Evolutionary conservation across 2,888 invertebrate species (phyloP), one percentile per base, ranked within the genome.

Genomic region (Nemurella pictetii): DNA sequence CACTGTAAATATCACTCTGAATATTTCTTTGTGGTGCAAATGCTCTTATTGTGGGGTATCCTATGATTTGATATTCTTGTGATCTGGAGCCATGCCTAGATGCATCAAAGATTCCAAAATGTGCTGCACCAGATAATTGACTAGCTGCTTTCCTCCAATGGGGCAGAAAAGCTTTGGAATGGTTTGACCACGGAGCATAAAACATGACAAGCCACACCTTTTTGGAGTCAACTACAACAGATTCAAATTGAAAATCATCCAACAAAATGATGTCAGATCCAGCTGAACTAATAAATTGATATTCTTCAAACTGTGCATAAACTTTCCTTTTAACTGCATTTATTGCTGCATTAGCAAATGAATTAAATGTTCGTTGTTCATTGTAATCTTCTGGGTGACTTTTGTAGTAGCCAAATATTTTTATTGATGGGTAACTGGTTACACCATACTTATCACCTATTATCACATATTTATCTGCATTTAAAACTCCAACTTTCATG

Each of bases 131-230:
- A 91, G 98, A 98, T 27, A 99, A 93, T 90, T 98, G 95, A 5
- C 95, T 92, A 26, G 99, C 99, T 0, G 99, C 99, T 89, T 95
- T 94, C 20, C 96, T 96, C 99, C 99, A 99, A 87, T 98, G 96
- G 0, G 99, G 99, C 84, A 96, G 98, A 84, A 99, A 92, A 89
- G 95, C 97, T 91, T 99, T 98, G 91, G 98, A 98, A 90, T 98
- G 98, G 4, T 98, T 98, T 90, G 98, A 98, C 96, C 98, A 98
- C 0, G 97, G 97, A 5, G 99, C 99, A 90, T 94, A 99, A 93
- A 99, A 99, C 91, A 99, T 99, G 0, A 99, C 98, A 87, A 99
- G 91, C 98, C 99, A 99, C 90, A 98, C 93, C 89, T 99, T 99
- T 25, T 98, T 97, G 80, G 98, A 98, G 88, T 97, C 93, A 87